Percentiles rank a stretch among this genome's conserved stretches.
Conservation (phyloP, 2,113 vertebrate species). For the Nothobranchius kuhntae region DNA sequence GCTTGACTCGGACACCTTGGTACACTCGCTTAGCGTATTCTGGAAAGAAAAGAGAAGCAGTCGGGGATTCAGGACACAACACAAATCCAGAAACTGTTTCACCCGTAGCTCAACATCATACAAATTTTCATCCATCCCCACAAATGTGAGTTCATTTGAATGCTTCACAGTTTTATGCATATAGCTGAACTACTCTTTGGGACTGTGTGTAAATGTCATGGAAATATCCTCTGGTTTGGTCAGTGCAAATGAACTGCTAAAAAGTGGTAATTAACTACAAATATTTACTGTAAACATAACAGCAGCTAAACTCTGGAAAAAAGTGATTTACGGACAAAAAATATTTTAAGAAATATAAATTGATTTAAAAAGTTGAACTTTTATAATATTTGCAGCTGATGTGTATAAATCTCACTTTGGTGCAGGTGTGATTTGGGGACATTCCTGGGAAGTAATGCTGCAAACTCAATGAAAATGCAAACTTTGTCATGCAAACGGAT, state of each 20-base stretch:
- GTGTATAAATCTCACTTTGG: constrained; percentile 25
- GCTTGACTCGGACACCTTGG: constrained; percentile 95
- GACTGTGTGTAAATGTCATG: constrained; percentile 70
- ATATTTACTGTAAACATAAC: constrained; percentile 5
- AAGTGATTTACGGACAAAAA: neutral
- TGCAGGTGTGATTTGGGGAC: constrained; percentile 45
- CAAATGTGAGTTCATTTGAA: constrained; percentile 70
- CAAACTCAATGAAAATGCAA: constrained; percentile 62
- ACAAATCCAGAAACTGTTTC: constrained; percentile 21
- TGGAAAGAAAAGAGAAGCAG: constrained; percentile 37
- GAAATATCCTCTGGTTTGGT: constrained; percentile 71
- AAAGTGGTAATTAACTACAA: constrained; percentile 53
- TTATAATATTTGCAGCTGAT: neutral
- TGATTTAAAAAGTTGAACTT: neutral
- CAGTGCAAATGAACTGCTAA: constrained; percentile 61
- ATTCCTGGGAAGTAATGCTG: constrained; percentile 68
- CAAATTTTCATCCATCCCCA: constrained; percentile 56
- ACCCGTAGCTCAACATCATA: constrained; percentile 25
- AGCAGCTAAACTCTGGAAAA: neutral
- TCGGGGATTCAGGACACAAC: neutral
- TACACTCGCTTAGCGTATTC: constrained; percentile 92
- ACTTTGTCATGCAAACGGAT: constrained; percentile 66
- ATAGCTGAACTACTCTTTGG: constrained; percentile 40
- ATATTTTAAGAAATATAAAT: neutral
- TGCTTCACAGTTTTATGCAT: constrained; percentile 67